These are phyloP conservation scores for Pelvicachromis taeniatus DNA, from an alignment of 2,113 vertebrate genomes.

Conservation along the genomic window DNA sequence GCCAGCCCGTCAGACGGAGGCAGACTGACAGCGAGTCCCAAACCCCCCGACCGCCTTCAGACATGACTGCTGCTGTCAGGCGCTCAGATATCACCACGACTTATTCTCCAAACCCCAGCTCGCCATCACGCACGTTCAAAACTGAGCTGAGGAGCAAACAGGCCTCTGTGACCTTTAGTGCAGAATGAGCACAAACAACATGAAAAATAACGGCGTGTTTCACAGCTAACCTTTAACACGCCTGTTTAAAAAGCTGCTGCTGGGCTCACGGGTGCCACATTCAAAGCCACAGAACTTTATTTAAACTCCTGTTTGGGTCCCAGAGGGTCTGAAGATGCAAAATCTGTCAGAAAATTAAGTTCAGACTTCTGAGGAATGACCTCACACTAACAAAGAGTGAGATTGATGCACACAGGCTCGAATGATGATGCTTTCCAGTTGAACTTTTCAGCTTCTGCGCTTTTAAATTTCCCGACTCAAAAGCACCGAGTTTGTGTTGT, in stretches of 20 bases:
- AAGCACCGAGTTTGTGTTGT: not conserved
- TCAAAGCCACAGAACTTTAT: not conserved
- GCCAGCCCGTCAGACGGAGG: constrained; percentile 27
- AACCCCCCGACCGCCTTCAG: constrained; percentile 37
- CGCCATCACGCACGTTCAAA: not conserved
- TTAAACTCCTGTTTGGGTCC: not conserved
- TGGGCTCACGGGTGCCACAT: not conserved
- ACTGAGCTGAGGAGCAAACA: not conserved
- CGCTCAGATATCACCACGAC: constrained; percentile 32
- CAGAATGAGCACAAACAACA: not conserved
- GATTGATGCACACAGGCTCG: not conserved
- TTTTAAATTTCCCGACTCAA: not conserved
- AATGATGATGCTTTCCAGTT: not conserved
- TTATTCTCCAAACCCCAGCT: constrained; percentile 39
- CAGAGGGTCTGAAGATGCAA: not conserved
- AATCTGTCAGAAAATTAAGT: not conserved
- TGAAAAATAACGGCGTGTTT: not conserved
- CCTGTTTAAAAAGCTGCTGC: not conserved
- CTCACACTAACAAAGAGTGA: not conserved
- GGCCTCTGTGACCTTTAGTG: constrained; percentile 12
- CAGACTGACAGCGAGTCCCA: constrained; percentile 59
- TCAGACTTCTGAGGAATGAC: not conserved
- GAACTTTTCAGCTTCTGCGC: not conserved
- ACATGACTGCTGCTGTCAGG: constrained; percentile 39
- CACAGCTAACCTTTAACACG: not conserved